Base-by-base conservation (phyloP, 2,113 vertebrate genomes). In the Pardalotus punctatus region DNA sequence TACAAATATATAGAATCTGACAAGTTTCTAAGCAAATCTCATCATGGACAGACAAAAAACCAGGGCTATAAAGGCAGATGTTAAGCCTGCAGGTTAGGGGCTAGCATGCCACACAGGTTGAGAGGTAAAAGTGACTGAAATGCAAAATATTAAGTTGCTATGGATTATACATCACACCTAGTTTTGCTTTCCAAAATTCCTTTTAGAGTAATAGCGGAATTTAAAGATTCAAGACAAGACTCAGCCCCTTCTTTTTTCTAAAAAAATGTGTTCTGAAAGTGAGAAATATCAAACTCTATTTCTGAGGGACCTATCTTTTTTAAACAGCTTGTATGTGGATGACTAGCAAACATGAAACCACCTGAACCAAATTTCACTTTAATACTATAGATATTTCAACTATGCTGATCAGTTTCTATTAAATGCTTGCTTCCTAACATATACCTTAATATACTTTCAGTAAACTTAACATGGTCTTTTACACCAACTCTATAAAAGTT, bases 151-250 rank as follows among this genome's bases (percentile, higher is more conserved):
- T 17, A 45, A 73, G 10, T 28, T 80, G 3, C 24, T 23, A 5
- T 17, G 11, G 11, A 11, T 28, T 70, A 16, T 24, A 40, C 0
- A 0, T 53, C 50, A 70, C n/a, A 23, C 28, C 10, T 15, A 33
- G 19, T 1, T 24, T 12, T 16, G 11, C 5, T 81, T 62, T 85
- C 21, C 72, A 67, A 62, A 51, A 10, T 43, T 47, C 22, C 23
- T 71, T 66, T 62, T 15, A 62, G n/a, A 38, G 18, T 62, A 58
- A 38, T 14, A 27, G 11, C n/a, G 14, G 20, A 77, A 91, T 43
- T 58, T 35, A 53, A 36, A 61, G 7, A 76, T 31, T 61, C 11
- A 50, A 18, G 36, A n/a, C 9, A 53, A 48, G 7, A 70, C 50
- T 65, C 33, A 29, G 10, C 9, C 10, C 19, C 25, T 64, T 45